These are phyloP conservation scores for Pilophorus perplexus DNA, from an alignment of 2,888 invertebrate genomes.

Conservation along the genomic window DNA sequence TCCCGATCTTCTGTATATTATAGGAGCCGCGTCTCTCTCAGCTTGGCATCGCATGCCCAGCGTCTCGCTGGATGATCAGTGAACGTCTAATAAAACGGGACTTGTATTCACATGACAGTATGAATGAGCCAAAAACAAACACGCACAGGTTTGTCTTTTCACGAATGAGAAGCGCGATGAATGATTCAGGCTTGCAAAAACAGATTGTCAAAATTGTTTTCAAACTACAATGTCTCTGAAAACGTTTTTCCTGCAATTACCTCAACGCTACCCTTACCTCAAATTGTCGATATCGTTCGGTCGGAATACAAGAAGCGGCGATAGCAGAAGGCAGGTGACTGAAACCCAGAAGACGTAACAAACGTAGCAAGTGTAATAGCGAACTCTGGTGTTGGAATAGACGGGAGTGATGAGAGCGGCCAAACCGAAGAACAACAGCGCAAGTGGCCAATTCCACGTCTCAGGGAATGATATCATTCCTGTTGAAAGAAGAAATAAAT, in stretches of 20 bases:
- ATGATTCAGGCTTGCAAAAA: too few species aligned
- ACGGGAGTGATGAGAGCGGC: conserved; percentile 45
- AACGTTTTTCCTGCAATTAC: not conserved
- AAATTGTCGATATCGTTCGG: conserved; percentile 55
- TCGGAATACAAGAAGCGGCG: conserved; percentile 49
- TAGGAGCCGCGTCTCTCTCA: too few species aligned
- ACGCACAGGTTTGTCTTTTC: too few species aligned
- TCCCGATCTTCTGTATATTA: too few species aligned
- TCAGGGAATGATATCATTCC: conserved; percentile 34
- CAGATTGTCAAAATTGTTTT: too few species aligned
- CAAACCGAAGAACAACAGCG: conserved; percentile 38
- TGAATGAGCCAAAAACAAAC: too few species aligned
- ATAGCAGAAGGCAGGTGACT: conserved; percentile 42
- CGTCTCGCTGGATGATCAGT: too few species aligned
- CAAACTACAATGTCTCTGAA: too few species aligned
- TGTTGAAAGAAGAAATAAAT: conserved; percentile 37
- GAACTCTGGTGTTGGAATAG: conserved; percentile 46
- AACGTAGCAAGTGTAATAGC: conserved; percentile 48
- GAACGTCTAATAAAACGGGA: too few species aligned
- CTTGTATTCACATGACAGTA: too few species aligned
- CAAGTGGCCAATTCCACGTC: conserved; percentile 40
- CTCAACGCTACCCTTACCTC: not conserved
- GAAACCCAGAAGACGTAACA: conserved; percentile 48
- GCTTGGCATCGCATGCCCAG: too few species aligned
- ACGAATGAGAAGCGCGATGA: too few species aligned